Percentiles rank a stretch among this genome's conserved stretches.
Conservation (phyloP, 2,113 vertebrate species). For the Caretta caretta region DNA sequence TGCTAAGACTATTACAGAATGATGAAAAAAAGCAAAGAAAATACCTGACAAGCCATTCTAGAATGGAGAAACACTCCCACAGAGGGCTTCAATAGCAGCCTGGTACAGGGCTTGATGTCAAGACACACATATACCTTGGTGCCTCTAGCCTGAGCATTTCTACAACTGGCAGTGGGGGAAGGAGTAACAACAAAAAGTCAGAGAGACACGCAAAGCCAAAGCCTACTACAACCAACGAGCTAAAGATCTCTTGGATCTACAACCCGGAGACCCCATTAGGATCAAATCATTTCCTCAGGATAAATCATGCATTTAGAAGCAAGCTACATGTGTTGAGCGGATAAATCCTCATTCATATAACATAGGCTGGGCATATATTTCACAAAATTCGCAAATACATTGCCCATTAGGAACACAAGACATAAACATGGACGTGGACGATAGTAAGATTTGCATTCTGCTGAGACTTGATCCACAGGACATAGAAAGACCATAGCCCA, state of each 20-base stretch:
- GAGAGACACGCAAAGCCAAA: not conserved
- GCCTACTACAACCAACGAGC: slow-evolving; percentile 12
- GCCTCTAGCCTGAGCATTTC: not conserved
- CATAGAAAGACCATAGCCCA: slow-evolving; percentile 25
- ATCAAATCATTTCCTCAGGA: slow-evolving; percentile 43
- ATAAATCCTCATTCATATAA: slow-evolving; percentile 55
- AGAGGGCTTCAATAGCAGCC: not conserved
- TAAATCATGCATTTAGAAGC: slow-evolving; percentile 38
- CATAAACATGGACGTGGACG: slow-evolving; percentile 48
- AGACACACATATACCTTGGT: not conserved
- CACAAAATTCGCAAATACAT: slow-evolving; percentile 39
- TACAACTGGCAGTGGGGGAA: not conserved
- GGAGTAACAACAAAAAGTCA: slow-evolving; percentile 30
- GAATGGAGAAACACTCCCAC: not conserved
- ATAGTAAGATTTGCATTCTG: not conserved
- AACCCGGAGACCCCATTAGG: slow-evolving; percentile 20
- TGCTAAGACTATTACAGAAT: slow-evolving; percentile 46
- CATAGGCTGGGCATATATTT: slow-evolving; percentile 42
- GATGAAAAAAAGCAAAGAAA: slow-evolving; percentile 24
- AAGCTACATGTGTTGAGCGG: slow-evolving; percentile 45
- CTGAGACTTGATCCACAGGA: slow-evolving; percentile 40
- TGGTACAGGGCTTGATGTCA: not conserved
- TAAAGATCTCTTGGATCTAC: not conserved
- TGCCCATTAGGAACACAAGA: slow-evolving; percentile 34
- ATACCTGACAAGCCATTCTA: not conserved